Base-by-base conservation (phyloP, 2,888 invertebrate species). In the Onchidella celtica region DNA sequence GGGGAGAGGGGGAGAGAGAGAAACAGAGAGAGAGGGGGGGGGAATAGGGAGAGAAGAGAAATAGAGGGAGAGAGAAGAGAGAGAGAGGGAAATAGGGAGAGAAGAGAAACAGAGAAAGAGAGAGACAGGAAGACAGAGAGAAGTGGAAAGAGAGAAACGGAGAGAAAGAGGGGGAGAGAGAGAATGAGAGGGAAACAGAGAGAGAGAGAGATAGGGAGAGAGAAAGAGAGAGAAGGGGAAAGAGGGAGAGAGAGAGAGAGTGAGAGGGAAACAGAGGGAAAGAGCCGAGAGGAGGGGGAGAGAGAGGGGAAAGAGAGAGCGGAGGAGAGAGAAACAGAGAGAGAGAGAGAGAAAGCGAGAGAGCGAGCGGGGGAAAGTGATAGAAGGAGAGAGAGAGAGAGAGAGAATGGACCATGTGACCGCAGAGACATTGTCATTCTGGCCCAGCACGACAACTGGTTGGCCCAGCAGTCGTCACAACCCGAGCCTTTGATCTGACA, bases 161-260 rank as follows among this genome's bases (percentile, higher is more conserved):
- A n/a, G n/a, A n/a, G n/a, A n/a, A n/a, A n/a, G n/a, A n/a, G n/a
- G n/a, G n/a, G n/a, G n/a, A n/a, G n/a, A n/a, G n/a, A n/a, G n/a
- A n/a, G n/a, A n/a, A n/a, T n/a, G n/a, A n/a, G n/a, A n/a, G n/a
- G n/a, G n/a, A n/a, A n/a, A n/a, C n/a, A n/a, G n/a, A n/a, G n/a
- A n/a, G n/a, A n/a, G n/a, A n/a, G n/a, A n/a, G n/a, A 78, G 27
- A 55, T 6, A 57, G 3, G 40, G 59, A 69, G 32, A 55, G 36
- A 78, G 24, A 78, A 14, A 69, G 34, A 69, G 14, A 57, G 78
- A 57, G 57, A 24, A 29, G 36, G 59, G 27, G 11, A 38, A n/a
- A 24, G 36, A 59, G 78, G 59, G 69, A 69, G 59, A 29, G 57
- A 55, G 57, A 47, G 29, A 66, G 9, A 76, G 66, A 76, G 47